Conservation (phyloP, 2,888 invertebrate species). For the Dryobota labecula region DNA sequence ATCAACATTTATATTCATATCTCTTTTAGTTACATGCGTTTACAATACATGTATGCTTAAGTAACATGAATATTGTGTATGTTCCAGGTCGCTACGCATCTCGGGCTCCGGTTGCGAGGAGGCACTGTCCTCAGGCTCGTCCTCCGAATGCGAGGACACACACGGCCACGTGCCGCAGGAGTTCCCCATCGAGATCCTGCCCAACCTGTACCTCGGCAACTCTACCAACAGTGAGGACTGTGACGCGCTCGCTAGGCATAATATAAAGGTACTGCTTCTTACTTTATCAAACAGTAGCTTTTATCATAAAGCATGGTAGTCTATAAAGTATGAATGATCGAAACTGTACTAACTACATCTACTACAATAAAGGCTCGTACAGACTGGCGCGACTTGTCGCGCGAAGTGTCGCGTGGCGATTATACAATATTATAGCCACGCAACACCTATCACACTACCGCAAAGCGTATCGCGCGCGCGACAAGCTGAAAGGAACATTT, state of each 20-base stretch:
- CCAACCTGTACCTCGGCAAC: conserved; percentile 98
- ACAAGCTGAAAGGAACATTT: too few relatives aligned
- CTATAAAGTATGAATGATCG: not conserved
- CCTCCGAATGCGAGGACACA: conserved; percentile 93
- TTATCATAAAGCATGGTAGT: not conserved
- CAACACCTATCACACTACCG: too few relatives aligned
- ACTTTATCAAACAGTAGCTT: not conserved
- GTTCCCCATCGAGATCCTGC: conserved; percentile 98
- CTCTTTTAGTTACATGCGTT: not conserved
- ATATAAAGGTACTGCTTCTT: conserved; percentile 92
- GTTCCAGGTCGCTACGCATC: conserved; percentile 93
- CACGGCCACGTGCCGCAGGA: conserved; percentile 92
- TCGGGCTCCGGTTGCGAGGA: conserved; percentile 92
- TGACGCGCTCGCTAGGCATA: conserved; percentile 96
- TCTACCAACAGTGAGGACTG: conserved; percentile 98
- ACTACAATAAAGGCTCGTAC: too few relatives aligned
- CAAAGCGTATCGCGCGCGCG: too few relatives aligned
- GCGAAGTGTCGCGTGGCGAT: too few relatives aligned
- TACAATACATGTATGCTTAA: not conserved
- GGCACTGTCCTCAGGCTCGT: conserved; percentile 92
- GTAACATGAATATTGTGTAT: not conserved
- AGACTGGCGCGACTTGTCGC: too few relatives aligned
- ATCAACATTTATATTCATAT: not conserved
- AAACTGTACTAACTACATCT: too few relatives aligned
- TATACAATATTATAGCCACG: too few relatives aligned